Percentiles rank a stretch among this genome's conserved stretches.
These are phyloP conservation scores for Drepanosiphum platanoidis DNA, from an alignment of 2,888 invertebrate genomes.

Conservation along the genomic window DNA sequence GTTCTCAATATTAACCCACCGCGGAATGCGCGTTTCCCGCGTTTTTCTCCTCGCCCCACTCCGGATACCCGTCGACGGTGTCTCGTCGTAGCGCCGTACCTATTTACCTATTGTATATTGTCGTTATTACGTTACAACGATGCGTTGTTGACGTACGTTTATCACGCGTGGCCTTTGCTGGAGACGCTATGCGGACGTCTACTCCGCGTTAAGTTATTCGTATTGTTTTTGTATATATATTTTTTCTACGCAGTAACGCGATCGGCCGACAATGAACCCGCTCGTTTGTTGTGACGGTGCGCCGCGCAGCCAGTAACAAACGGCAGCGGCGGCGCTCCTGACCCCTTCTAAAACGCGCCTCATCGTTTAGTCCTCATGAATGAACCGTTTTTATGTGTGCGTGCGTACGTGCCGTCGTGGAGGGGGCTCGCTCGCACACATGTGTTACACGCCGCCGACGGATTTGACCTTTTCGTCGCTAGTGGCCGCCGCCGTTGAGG, in stretches of 20 bases:
- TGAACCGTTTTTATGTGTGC: conserved; percentile 42
- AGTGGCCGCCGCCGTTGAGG: background rate
- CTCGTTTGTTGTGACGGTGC: conserved; percentile 58
- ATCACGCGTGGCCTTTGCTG: background rate
- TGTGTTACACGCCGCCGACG: conserved; percentile 43
- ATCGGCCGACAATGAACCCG: conserved; percentile 44
- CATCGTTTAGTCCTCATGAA: conserved; percentile 51
- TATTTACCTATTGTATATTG: too few species aligned
- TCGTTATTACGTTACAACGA: too few species aligned
- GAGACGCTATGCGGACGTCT: background rate
- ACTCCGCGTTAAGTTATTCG: background rate
- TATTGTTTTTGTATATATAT: background rate
- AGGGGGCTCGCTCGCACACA: conserved; percentile 36
- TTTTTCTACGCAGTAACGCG: conserved; percentile 49
- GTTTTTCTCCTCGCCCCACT: conserved; percentile 52
- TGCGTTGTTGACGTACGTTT: background rate
- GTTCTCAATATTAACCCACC: background rate
- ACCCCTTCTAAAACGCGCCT: conserved; percentile 59
- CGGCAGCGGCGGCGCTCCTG: conserved; percentile 47
- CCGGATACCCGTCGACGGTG: background rate
- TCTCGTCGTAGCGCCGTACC: background rate
- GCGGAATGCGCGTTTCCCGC: conserved; percentile 45
- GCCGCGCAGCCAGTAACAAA: conserved; percentile 16
- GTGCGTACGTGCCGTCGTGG: background rate
- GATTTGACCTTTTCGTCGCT: conserved; percentile 42